Percentiles rank a stretch among this genome's conserved stretches.
These are phyloP conservation scores for Rhagophthalmus giganteus DNA, from an alignment of 2,888 invertebrate species.

Conservation along the genomic window DNA sequence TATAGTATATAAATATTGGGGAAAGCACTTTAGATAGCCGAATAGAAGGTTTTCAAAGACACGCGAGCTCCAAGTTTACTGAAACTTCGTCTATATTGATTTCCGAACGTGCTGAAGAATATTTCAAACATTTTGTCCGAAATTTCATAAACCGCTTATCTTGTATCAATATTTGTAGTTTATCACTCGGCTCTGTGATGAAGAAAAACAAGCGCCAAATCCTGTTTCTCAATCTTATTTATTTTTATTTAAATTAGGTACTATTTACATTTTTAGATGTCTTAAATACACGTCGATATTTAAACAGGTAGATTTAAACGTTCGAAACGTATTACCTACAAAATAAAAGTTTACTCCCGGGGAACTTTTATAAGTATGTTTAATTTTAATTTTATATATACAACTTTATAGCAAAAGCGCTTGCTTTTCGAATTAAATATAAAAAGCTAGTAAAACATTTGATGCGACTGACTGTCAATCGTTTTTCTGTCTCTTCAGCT, in stretches of 20 bases:
- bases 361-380: no score
- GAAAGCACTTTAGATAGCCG: constrained; percentile 45
- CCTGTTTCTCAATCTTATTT: constrained; percentile 13
- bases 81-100: constrained; percentile 43
- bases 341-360: no score
- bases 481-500: no score
- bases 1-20: constrained; percentile 50
- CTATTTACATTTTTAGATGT: constrained; percentile 2
- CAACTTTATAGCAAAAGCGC: no score
- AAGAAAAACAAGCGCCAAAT: constrained; percentile 25
- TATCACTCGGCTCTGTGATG: constrained; percentile 43
- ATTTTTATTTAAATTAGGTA: constrained; percentile 20
- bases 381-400: no score
- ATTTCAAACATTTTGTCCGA: constrained; percentile 55
- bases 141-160: constrained; percentile 56
- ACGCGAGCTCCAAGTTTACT: constrained; percentile 17
- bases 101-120: constrained; percentile 52
- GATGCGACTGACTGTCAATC: no score
- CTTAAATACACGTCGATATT: neutral
- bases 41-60: constrained; percentile 27
- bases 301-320: neutral
- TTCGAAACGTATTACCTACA: no score
- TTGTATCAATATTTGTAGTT: constrained; percentile 57
- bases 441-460: no score
- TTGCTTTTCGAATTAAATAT: no score